A percentile compares a stretch with the other conserved stretches of the same genome.
phyloP scores from a whole-genome alignment of 2,113 vertebrate genomes.

The Eublepharis macularius region DNA sequence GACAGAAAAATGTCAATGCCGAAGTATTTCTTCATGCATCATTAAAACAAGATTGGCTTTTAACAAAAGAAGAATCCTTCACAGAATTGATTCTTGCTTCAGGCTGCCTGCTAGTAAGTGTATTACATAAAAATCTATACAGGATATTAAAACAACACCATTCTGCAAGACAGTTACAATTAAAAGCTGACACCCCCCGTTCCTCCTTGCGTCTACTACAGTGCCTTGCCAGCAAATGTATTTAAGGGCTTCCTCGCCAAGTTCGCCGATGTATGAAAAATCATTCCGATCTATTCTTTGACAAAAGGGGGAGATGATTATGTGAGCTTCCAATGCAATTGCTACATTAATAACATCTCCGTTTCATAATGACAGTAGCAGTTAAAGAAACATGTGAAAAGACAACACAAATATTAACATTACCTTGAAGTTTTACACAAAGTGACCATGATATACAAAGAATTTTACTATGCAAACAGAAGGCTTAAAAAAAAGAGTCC shows the following conservation, averaged over 20 bases:
- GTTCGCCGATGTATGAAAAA: conserved; percentile 58
- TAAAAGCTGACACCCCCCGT: conserved; percentile 95
- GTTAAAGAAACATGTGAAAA: conserved; percentile 20
- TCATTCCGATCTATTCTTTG: conserved; percentile 4
- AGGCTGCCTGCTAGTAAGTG: conserved; percentile 99
- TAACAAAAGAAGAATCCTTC: conserved; percentile 99
- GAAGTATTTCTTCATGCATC: conserved; percentile 99
- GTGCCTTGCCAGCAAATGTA: conserved; percentile 77
- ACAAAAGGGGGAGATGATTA: background rate
- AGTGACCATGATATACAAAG: background rate
- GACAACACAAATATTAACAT: background rate
- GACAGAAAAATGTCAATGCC: conserved; percentile 99
- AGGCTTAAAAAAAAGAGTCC: background rate
- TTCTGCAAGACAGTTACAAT: conserved; percentile 99
- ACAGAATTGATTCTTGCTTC: conserved; percentile 99
- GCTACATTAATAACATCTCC: conserved; percentile 14
- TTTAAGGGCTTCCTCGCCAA: conserved; percentile 73
- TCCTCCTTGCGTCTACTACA: conserved; percentile 76
- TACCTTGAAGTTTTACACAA: background rate
- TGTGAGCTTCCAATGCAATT: conserved; percentile 41
- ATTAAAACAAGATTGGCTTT: conserved; percentile 99
- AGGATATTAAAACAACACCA: conserved; percentile 99
- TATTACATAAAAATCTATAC: conserved; percentile 99
- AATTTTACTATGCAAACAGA: background rate
- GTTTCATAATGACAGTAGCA: conserved; percentile 19